Evolutionary conservation across 1,140 invertebrate genomes (phyloP), one percentile per base, ranked within the genome.

Genomic region (Lucilia sericata): DNA sequence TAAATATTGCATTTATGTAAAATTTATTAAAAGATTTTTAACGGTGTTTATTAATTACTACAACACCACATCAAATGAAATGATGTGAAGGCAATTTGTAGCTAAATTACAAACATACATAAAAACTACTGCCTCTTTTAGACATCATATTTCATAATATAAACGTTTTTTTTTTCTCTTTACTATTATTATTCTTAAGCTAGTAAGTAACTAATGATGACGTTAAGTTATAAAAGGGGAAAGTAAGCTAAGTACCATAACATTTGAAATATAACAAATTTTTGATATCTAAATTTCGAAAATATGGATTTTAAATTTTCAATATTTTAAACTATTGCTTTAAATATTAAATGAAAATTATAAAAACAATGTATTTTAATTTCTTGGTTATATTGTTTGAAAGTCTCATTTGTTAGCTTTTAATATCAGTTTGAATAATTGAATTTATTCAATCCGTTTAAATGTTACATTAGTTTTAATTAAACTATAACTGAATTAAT

Each of bases 91-190:
- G 74, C 74, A 75, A 75, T 75, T 75, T 75, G 74, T 75, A 14
- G 30, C 30, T 34, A 14, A 55, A 75, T 34, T 30, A 34, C 25
- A 34, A 34, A 75, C 70, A 74, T 21, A 75, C 21, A 75, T 34
- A 75, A 34, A 75, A 36, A 30, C 25, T 75, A 25, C 74, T 25
- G 19, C 13, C 30, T 13, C 74, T 75, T 75, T 34, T 75, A 75
- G 74, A 75, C 74, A 75, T 75, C 74, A 75, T 75, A 75, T 75
- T 75, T 75, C 74, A 75, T 75, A 75, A 75, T 75, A 75, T 5
- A 30, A 30, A 14, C 51, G 12, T 5, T n/a, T 55, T 55, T 55
- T n/a, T 55, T 55, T 55, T 14, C 51, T 14, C 51, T 55, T 55
- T 12, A 14, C 51, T 55, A 42, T 10, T 42, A 42, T 42, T 42